Evolutionary conservation across 2,113 vertebrate species (phyloP), one percentile per base, ranked within the genome.

Genomic region (Lanius ludovicianus): DNA sequence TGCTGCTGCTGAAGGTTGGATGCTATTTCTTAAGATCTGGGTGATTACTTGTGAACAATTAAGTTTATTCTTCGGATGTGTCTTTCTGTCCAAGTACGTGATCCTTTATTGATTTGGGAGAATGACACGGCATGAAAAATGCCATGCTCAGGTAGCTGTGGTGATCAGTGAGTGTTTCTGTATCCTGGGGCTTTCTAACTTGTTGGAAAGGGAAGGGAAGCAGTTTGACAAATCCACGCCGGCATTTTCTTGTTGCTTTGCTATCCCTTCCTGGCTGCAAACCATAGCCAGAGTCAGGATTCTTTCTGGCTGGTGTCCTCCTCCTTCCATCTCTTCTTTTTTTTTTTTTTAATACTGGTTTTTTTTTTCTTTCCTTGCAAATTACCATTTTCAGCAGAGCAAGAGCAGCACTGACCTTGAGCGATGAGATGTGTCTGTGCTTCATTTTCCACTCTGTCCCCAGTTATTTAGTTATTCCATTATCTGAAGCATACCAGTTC

Each of bases 221-320:
- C 20, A 84, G 18, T 57, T 70, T 33, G 65, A 41, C 13, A 84
- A 70, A 71, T 44, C 42, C 21, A 4, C 1, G 0, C 46, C 57
- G 39, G 44, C 74, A 44, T 82, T 89, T 74, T 15, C 30, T 67
- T n/a, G 6, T 30, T 84, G 52, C 47, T 94, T 77, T 82, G 21
- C 89, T 84, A 83, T 18, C 9, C 35, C 11, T 28, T 64, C 11
- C 30, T 52, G 31, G 37, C 90, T 89, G 50, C n/a, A 84, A 13
- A n/a, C 19, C 0, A 0, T 49, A 65, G 15, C 25, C 13, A 42
- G 47, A 59, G 9, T 64, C 17, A 9, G 12, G 35, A 57, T 77
- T 92, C 60, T 62, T 80, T 55, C 39, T 78, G 47, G 25, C 30
- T 76, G 8, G n/a, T 47, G 33, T 85, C 22, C 9, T 91, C 11